Evolutionary conservation across 2,888 invertebrate species (phyloP).

Genomic region (Dolichopus griseipennis): DNA sequence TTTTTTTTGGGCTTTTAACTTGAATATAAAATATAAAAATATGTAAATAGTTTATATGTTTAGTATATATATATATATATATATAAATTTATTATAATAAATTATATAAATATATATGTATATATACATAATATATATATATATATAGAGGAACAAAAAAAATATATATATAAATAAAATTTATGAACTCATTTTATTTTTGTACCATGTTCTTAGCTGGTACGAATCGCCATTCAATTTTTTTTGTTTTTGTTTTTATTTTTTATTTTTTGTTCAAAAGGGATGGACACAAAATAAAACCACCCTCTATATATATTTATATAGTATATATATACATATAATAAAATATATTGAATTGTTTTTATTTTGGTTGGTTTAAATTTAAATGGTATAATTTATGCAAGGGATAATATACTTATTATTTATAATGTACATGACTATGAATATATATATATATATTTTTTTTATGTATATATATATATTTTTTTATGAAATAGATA

Average conservation of each 20-base stretch:
- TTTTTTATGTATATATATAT: no score
- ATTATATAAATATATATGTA: not conserved
- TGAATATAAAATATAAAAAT: not conserved
- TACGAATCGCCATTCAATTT: conserved; percentile 23
- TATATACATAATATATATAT: not conserved
- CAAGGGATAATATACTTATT: no score
- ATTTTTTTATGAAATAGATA: not conserved
- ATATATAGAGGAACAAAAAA: not conserved
- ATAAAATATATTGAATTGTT: not conserved
- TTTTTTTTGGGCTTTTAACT: not conserved
- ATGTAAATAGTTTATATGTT: not conserved
- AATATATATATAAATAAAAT: conserved; percentile 15
- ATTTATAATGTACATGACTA: not conserved
- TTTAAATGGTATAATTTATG: no score
- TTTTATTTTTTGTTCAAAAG: conserved; percentile 9
- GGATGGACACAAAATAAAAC: conserved; percentile 24
- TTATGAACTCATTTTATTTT: conserved; percentile 22
- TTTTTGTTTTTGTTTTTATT: conserved; percentile 10
- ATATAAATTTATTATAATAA: not conserved
- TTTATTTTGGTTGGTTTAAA: not conserved
- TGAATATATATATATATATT: not conserved
- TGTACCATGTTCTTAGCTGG: conserved; percentile 21
- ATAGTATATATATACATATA: not conserved
- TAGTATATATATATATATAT: not conserved
- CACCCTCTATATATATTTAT: conserved; percentile 16